Base-by-base conservation (phyloP, 2,113 vertebrate species). In the Oryzias curvinotus region DNA sequence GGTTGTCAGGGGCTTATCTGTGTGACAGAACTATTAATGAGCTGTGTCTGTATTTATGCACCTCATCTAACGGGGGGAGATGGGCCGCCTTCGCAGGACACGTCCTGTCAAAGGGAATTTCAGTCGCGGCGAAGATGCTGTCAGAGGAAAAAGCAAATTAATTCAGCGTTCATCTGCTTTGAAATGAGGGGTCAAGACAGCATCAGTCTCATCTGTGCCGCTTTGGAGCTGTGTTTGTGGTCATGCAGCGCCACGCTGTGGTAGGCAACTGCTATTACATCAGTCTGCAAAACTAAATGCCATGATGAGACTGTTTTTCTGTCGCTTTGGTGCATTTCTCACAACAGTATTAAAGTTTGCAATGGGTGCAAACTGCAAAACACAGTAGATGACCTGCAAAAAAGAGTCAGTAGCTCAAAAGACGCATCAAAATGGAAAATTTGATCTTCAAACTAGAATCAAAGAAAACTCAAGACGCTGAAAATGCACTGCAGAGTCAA, bases 21-120 rank as follows among this genome's bases (percentile, higher is more conserved):
- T 84, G 78, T 87, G 89, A 91, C 88, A 87, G 82, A 77, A 75
- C 89, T 88, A 88, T 89, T 89, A 92, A 88, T 86, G 81, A 83
- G 77, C 70, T 70, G 68, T 75, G 73, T 82, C 81, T 84, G 79
- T 89, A 87, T 90, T 91, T 89, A 90, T 90, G 80, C 78, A 81
- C 70, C 79, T 83, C 84, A 63, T 88, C 86, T 85, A 84, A 83
- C 71, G 23, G 61, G 74, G 75, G 80, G 71, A 83, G 84, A 83
- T 83, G 81, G 84, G 81, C 83, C 61, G 75, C 80, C 79, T 77
- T 89, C 64, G 83, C 55, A 57, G 52, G 71, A 77, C 76, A 67
- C 17, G 50, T 62, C 57, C 80, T 87, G 90, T 89, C 91, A 88
- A 26, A 76, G 55, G 68, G 75, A 79, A 90, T 90, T 83, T 83